A percentile compares a stretch with the other conserved stretches of the same genome.
These are phyloP conservation scores for Taenioides sp. DNA, from an alignment of 2,797 vertebrate genomes.

Conservation along the genomic window DNA sequence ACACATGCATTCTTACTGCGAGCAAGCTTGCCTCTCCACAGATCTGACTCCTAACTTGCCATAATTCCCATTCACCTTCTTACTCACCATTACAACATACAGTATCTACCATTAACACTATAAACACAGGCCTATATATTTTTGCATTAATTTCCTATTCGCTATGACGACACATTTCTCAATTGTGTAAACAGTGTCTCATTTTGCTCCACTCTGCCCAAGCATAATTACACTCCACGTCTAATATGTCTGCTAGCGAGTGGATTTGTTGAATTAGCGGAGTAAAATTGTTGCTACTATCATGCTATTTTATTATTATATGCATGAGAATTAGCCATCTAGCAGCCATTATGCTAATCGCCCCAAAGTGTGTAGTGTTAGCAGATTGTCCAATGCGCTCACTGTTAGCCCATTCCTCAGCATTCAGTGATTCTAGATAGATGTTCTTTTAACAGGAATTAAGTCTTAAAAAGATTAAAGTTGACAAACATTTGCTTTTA, in stretches of 20 bases:
- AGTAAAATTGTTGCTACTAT: constrained; percentile 2
- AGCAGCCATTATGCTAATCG: constrained; percentile 2
- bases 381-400: not conserved
- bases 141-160: not conserved
- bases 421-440: not conserved
- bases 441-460: constrained; percentile 15
- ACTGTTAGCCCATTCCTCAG: not conserved
- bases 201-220: not conserved
- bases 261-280: constrained; percentile 1
- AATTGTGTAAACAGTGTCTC: not conserved
- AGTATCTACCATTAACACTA: too few species aligned
- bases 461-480: constrained; percentile 25
- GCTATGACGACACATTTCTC: not conserved
- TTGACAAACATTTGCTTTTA: constrained; percentile 38
- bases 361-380: not conserved
- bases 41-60: too few species aligned
- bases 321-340: constrained; percentile 7
- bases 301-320: constrained; percentile 6
- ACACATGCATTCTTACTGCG: too few species aligned
- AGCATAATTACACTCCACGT: not conserved
- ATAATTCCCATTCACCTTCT: too few species aligned
- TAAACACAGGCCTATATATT: not conserved
- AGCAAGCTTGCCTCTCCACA: too few species aligned
- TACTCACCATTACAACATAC: too few species aligned
- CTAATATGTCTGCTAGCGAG: not conserved